phyloP scores from a whole-genome alignment of 2,888 invertebrate species.

The Sycophila texana region DNA sequence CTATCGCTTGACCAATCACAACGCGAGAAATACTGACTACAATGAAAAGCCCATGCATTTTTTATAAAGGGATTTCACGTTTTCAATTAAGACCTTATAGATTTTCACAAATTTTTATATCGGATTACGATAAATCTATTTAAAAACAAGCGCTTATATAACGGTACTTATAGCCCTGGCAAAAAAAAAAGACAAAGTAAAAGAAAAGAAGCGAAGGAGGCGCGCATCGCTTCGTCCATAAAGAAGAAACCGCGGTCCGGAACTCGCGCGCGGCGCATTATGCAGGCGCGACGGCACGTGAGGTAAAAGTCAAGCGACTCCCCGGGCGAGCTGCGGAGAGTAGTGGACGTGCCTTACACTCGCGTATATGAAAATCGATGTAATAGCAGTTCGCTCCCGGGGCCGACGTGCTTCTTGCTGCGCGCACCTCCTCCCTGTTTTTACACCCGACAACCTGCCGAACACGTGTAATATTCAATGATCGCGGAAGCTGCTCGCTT shows the following conservation, averaged over 20 bases:
- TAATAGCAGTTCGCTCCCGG: constrained; percentile 27
- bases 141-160: constrained; percentile 1
- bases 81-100: too few species aligned
- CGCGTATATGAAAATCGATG: constrained; percentile 47
- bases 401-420: background rate
- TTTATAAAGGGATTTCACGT: too few species aligned
- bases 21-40: too few species aligned
- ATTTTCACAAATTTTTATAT: too few species aligned
- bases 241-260: constrained; percentile 17
- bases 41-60: too few species aligned
- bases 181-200: background rate
- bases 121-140: too few species aligned
- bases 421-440: too few species aligned
- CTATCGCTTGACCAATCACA: too few species aligned
- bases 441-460: too few species aligned
- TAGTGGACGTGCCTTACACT: background rate
- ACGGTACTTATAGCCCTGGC: constrained; percentile 36
- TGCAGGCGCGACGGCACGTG: constrained; percentile 37
- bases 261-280: background rate
- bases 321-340: background rate
- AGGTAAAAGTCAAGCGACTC: constrained; percentile 48
- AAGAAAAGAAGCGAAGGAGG: constrained; percentile 9
- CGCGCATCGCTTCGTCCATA: background rate
- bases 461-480: constrained; percentile 26
- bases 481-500: constrained; percentile 1